Base-by-base conservation (phyloP, 2,113 vertebrate species). In the Pedetes capensis region DNA sequence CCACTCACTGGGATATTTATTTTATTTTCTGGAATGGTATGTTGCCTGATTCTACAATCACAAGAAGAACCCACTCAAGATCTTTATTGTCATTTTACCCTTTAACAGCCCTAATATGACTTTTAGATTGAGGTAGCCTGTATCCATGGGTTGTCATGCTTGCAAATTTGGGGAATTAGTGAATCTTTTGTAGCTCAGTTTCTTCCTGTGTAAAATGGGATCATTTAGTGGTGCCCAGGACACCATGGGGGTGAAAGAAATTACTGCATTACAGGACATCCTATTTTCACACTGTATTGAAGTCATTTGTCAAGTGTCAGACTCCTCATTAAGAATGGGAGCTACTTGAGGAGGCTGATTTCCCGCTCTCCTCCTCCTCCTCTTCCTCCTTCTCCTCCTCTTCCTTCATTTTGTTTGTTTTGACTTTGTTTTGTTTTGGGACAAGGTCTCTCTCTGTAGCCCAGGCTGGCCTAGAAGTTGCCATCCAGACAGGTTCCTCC, bases 251-350 rank as follows among this genome's bases (percentile, higher is more conserved):
- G 23, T 12, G 23, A 11, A 27, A 44, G 82, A 39, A 55, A 6
- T 8, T 3, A 4, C 18, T 13, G 42, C 2, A 0, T 44, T 11
- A 0, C 2, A 0, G 8, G 49, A 13, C 53, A 37, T 39, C 16
- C 49, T 29, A 4, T 47, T 81, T 86, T 74, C 64, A 49, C 39
- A 1, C 7, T 4, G 18, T 22, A 5, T 63, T n/a, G 75, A 51
- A 59, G 68, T n/a, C 53, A 2, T 75, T 18, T 63, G 44, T 61
- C 17, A 51, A 22, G 8, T 16, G 39, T 18, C 61, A 11, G 16
- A 16, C 9, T 63, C 59, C 47, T 29, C 25, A 42, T n/a, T 32
- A 86, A 75, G 76, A 47, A 51, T 37, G 2, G 23, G 71, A 42
- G 39, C 37, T 61, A 3, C 32, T 9, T 7, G 42, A 47, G 47